A percentile compares a stretch with the other conserved stretches of the same genome.
These are phyloP conservation scores for Anthonomus grandis DNA, from an alignment of 1,140 invertebrate species.

Conservation along the genomic window DNA sequence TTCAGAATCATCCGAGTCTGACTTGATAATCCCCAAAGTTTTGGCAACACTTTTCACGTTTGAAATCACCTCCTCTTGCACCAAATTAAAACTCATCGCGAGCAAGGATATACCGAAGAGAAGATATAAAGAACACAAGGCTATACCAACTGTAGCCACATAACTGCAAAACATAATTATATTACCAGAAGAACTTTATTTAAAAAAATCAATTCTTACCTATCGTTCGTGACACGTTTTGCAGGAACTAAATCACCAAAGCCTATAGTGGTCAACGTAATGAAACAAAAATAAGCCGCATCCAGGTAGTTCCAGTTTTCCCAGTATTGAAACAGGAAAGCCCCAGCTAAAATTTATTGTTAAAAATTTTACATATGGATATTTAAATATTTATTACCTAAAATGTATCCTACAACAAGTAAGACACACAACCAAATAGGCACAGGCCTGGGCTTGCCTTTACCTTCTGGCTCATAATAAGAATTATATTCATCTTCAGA, in stretches of 20 bases:
- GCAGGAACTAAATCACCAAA: conserved; percentile 94
- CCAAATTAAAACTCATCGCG: conserved; percentile 98
- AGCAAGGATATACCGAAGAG: conserved; percentile 95
- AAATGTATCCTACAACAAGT: conserved; percentile 84
- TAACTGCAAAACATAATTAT: conserved; percentile 11
- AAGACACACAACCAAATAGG: conserved; percentile 90
- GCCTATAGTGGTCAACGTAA: conserved; percentile 91
- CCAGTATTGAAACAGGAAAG: conserved; percentile 80
- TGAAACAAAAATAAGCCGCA: conserved; percentile 94
- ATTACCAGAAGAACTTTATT: neutral
- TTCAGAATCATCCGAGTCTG: conserved; percentile 57
- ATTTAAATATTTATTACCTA: conserved; percentile 16
- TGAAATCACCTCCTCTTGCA: conserved; percentile 87
- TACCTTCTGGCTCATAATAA: conserved; percentile 41
- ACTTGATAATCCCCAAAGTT: conserved; percentile 80
- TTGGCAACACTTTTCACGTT: conserved; percentile 81
- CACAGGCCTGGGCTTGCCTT: conserved; percentile 63
- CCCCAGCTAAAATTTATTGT: conserved; percentile 62
- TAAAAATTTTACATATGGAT: neutral
- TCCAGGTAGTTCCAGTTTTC: conserved; percentile 88
- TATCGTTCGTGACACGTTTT: conserved; percentile 62
- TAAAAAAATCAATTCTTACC: conserved; percentile 27
- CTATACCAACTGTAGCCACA: conserved; percentile 75
- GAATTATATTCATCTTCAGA: conserved; percentile 49
- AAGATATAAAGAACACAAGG: conserved; percentile 88